Base-by-base conservation (phyloP, 2,797 vertebrate species). In the Mionectes olivaceus region DNA sequence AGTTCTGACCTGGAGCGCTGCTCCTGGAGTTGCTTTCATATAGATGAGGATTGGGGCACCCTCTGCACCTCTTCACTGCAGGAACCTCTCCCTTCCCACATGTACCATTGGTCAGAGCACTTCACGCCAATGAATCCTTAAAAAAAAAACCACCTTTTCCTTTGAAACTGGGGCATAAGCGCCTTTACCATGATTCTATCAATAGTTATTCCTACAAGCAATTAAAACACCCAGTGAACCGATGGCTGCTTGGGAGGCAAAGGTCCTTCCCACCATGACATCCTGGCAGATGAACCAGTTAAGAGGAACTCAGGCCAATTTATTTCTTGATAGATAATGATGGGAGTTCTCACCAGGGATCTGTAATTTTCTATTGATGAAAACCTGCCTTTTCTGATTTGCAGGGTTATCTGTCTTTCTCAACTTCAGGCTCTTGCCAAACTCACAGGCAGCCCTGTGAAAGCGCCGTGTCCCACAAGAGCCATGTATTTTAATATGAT, bases 351-450 rank as follows among this genome's bases (percentile, higher is more conserved):
- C 95, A 91, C 93, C 73, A 22, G 97, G 95, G 96, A 96, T 93
- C 81, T 94, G 83, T 92, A 95, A 97, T 97, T 97, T 97, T 93
- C 97, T 89, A 32, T 92, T 96, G 97, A 97, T 96, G 95, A 97
- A 96, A 97, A 93, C 74, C 89, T 96, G 94, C 94, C 96, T 96
- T 90, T 95, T 83, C 91, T 94, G 83, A 96, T 97, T 95, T 90
- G 94, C 79, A 12, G 92, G 43, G 71, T 94, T 92, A 96, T 97
- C 94, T 35, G 43, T 97, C 94, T 97, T 90, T 83, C 90, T 73
- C 90, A 93, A 91, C 81, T 89, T 61, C 90, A 59, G 87, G 78
- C 81, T 57, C 74, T 83, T 91, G 95, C 97, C 97, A 96, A 96
- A 94, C 77, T 93, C 18, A 2, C 91, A 61, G 83, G 89, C 88